Conservation (phyloP, 1,140 invertebrate species). For the Eufriesea mexicana region DNA sequence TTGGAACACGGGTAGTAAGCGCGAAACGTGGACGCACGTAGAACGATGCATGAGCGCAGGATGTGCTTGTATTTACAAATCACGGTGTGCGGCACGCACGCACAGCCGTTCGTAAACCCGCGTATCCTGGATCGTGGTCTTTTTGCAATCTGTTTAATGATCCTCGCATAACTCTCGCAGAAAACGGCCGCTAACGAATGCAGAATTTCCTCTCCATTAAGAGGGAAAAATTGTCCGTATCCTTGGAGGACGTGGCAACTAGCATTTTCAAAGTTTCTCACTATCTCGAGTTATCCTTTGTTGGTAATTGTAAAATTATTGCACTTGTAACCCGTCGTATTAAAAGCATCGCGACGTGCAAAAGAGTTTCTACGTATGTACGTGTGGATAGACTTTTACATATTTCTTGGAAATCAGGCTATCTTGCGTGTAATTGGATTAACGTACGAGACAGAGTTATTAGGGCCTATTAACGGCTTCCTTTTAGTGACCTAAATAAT, state of each 20-base stretch:
- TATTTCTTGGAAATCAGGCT: not conserved
- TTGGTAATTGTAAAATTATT: not conserved
- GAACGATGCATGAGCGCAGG: constrained; percentile 22
- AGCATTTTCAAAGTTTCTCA: constrained; percentile 15
- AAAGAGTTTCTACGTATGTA: not conserved
- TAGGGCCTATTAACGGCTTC: too few relatives aligned
- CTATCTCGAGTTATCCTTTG: not conserved
- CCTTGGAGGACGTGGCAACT: not conserved
- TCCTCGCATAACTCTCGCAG: constrained; percentile 67
- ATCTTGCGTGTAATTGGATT: too few relatives aligned
- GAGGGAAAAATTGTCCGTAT: not conserved
- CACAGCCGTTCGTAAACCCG: constrained; percentile 37
- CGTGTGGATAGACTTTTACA: not conserved
- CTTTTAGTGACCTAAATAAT: too few relatives aligned
- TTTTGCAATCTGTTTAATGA: constrained; percentile 68
- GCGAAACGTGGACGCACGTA: not conserved
- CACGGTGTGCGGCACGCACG: constrained; percentile 33
- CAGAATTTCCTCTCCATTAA: constrained; percentile 24
- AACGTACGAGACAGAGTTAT: too few relatives aligned
- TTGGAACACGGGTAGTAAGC: not conserved
- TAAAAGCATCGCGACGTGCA: too few relatives aligned
- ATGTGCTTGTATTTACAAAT: constrained; percentile 47
- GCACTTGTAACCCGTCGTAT: too few relatives aligned
- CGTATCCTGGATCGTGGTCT: constrained; percentile 51
- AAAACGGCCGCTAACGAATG: constrained; percentile 43